These are phyloP conservation scores for Latrodectus elegans DNA, from an alignment of 2,888 invertebrate genomes.

Conservation along the genomic window DNA sequence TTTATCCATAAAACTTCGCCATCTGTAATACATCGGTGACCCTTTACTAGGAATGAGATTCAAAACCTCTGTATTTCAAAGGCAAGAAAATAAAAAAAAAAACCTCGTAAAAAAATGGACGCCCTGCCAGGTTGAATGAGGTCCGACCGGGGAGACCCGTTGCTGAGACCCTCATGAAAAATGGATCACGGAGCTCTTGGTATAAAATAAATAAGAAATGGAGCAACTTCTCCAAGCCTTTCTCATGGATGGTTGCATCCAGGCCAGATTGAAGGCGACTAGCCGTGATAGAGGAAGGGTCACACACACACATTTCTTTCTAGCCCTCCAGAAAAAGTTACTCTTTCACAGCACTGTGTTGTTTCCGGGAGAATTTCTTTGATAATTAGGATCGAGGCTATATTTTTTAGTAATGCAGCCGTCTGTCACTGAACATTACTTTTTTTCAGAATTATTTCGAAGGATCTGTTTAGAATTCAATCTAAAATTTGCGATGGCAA, in stretches of 20 bases:
- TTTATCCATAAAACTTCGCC: no score
- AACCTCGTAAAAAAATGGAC: neutral
- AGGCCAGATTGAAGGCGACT: constrained; percentile 46
- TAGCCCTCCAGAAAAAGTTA: neutral
- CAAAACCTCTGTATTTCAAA: constrained; percentile 17
- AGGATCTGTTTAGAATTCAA: no score
- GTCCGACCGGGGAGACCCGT: constrained; percentile 28
- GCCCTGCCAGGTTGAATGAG: constrained; percentile 25
- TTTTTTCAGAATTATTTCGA: no score
- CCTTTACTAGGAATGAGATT: constrained; percentile 21
- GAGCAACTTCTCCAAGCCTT: constrained; percentile 32
- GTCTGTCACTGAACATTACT: no score
- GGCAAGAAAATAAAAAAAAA: constrained; percentile 18
- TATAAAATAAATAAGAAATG: constrained; percentile 59
- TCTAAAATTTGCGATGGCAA: no score
- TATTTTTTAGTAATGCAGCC: no score
- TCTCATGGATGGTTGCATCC: constrained; percentile 30
- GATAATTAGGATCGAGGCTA: no score
- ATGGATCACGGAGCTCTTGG: constrained; percentile 55
- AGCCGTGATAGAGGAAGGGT: constrained; percentile 22
- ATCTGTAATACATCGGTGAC: constrained; percentile 1
- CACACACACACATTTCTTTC: neutral
- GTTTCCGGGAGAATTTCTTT: constrained; percentile 1
- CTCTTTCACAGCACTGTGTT: neutral
- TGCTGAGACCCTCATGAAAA: constrained; percentile 61